Evolutionary conservation across 2,113 vertebrate species (phyloP).

Genomic region (Anarrhichthys ocellatus): DNA sequence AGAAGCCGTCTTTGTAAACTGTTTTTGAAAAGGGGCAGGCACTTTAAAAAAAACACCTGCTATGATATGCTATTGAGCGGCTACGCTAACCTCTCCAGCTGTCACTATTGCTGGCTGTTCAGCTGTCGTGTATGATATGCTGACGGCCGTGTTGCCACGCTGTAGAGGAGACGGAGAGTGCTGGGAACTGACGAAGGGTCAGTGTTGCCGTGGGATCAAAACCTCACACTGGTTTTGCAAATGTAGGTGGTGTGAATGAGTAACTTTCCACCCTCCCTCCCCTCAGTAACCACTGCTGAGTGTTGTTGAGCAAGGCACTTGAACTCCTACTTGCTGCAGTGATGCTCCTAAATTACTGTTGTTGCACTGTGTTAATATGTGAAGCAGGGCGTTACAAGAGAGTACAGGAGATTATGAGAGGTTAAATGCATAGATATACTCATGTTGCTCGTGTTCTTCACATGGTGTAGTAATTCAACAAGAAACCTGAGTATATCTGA

Average conservation of each 20-base stretch:
- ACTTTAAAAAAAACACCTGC: too few species aligned
- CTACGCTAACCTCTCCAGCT: too few species aligned
- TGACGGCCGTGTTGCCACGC: neutral
- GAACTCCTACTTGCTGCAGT: neutral
- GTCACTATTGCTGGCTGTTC: neutral
- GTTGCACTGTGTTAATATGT: neutral
- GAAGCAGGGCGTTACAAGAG: neutral
- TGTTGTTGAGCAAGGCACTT: neutral
- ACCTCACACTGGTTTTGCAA: conserved; percentile 27
- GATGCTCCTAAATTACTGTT: neutral
- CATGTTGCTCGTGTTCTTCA: neutral
- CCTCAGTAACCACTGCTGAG: neutral
- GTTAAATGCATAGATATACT: neutral
- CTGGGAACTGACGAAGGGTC: neutral
- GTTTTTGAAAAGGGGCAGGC: too few species aligned
- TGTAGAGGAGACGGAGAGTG: neutral
- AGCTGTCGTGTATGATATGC: neutral
- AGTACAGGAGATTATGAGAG: neutral
- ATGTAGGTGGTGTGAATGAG: conserved; percentile 29
- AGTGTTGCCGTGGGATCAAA: conserved; percentile 6
- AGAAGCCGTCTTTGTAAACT: too few species aligned
- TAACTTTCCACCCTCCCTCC: conserved; percentile 18
- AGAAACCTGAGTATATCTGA: neutral
- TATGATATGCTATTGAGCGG: too few species aligned
- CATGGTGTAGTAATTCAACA: neutral